Evolutionary conservation across 1,140 invertebrate species (phyloP), one percentile per base, ranked within the genome.

Genomic region (Melipona quadrifasciata): DNA sequence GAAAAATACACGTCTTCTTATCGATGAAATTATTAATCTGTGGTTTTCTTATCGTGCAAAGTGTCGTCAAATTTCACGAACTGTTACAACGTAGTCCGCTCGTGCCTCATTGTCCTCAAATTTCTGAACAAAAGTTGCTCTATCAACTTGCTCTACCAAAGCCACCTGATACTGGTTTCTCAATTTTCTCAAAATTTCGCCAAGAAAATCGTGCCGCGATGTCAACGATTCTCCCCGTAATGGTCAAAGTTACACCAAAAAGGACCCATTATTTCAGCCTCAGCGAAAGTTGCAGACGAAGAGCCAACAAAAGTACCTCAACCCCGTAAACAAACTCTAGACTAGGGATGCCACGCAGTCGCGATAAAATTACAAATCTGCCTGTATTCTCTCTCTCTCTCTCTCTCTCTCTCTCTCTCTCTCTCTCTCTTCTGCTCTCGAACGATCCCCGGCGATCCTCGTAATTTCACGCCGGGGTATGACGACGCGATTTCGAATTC

Each of bases 401-500:
- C n/a, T 64, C 53, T 58, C 55, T 70, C 51, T 70, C 64, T 74
- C 10, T 3, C 53, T 58, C 31, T 12, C 34, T 17, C 53, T 21
- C 65, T 31, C 27, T 8, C 24, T 57, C 58, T 24, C 19, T 51
- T 21, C n/a, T 61, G 53, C 31, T 72, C 31, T 75, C 55, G 6
- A 24, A 27, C 34, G 16, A 47, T 12, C 71, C 39, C n/a, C 39
- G 21, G 27, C 53, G 21, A 72, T 34, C 17, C 61, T 77, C 64
- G 81, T 87, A 84, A 89, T 86, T 74, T 47, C 72, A 71, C 70
- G 68, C 79, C 17, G 57, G 64, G 24, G 72, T 71, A 75, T 58
- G 68, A 83, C 58, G 84, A 27, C 51, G 57, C 65, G 75, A 78
- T 72, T 78, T 83, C 67, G 57, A 89, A 86, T 82, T 83, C 73